Percentiles rank a stretch among this genome's conserved stretches.
Evolutionary conservation across 2,888 invertebrate species (phyloP).

Genomic region (Morinoia aosen): DNA sequence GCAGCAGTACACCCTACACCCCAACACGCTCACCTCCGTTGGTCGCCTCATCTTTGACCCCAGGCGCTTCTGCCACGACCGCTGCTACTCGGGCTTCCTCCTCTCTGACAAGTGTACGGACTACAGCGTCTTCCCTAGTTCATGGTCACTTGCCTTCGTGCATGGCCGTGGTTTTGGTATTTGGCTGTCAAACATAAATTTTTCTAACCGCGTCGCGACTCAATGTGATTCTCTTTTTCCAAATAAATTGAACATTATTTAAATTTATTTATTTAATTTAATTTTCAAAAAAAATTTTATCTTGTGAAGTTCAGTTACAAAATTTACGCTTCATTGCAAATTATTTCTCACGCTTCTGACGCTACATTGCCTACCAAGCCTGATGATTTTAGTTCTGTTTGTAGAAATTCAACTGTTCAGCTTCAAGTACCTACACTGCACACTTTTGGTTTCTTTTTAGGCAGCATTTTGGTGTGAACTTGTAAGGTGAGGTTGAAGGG

Average conservation of each 20-base stretch:
- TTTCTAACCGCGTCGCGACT: neutral
- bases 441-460: no score
- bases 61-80: slow-evolving; percentile 79
- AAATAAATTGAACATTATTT: neutral
- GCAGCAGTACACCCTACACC: slow-evolving; percentile 73
- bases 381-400: no score
- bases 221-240: neutral
- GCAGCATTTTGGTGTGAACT: no score
- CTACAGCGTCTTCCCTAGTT: neutral
- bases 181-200: neutral
- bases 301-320: no score
- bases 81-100: slow-evolving; percentile 84
- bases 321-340: no score
- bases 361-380: no score
- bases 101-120: slow-evolving; percentile 73
- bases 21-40: slow-evolving; percentile 73
- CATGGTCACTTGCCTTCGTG: neutral
- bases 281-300: no score
- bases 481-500: no score
- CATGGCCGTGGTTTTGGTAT: neutral
- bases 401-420: no score
- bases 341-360: no score
- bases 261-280: no score
- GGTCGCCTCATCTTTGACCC: slow-evolving; percentile 81
- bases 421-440: no score